Base-by-base conservation (phyloP, 2,113 vertebrate genomes). In the Rhizomys pruinosus region DNA sequence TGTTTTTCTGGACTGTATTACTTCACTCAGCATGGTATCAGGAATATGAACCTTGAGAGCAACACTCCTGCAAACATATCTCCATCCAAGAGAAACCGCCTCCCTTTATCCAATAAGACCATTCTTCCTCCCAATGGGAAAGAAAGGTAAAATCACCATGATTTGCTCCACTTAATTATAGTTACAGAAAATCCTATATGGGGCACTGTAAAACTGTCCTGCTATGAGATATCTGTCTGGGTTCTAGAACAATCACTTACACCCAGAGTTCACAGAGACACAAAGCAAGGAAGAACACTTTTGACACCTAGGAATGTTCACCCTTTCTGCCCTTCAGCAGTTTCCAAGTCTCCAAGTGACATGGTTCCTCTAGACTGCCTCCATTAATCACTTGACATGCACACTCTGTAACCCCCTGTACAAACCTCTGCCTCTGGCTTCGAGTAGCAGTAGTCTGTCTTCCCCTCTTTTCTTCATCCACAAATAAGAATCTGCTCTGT, bases 331-430 rank as follows among this genome's bases (percentile, higher is more conserved):
- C 29, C 3, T 82, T 77, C 42, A 13, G 32, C 11, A n/a, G 86
- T 4, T 5, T 55, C 47, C 19, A 69, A 25, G n/a, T n/a, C 0
- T 9, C 34, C 39, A 29, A 59, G 42, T 4, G 29, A 29, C 0
- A 4, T 2, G 7, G 2, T 3, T 39, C 25, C 37, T 74, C 78
- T n/a, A 42, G 55, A 47, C 12, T 10, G 22, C 1, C 13, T 22
- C 32, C 3, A 22, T 27, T 23, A 37, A 20, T 19, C 17, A 25
- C 32, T 63, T 11, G 12, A 27, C 52, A 42, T 5, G 10, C 7
- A 11, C 59, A 22, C 78, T 25, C 29, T 32, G 42, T 10, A 9
- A 5, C 34, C 68, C 44, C 15, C 34, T 52, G 4, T 25, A 39
- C 27, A 6, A 72, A 7, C 8, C 4, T 13, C 73, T 57, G 25